A percentile compares a stretch with the other conserved stretches of the same genome.
Conservation (phyloP, 2,113 vertebrate genomes). For the Anguilla rostrata region DNA sequence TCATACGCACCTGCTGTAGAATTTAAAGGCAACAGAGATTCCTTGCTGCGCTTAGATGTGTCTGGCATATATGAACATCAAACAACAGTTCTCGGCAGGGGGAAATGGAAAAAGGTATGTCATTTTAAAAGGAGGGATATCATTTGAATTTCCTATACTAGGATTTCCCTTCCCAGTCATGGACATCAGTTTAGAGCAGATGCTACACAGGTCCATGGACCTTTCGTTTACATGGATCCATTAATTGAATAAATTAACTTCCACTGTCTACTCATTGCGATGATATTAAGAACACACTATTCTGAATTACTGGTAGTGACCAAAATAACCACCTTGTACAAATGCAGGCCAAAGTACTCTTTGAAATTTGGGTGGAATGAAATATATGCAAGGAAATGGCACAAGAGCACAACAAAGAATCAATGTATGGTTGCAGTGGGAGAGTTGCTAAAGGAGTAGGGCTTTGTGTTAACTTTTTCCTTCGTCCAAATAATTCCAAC, state of each 20-base stretch:
- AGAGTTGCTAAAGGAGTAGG: background rate
- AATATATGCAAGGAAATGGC: background rate
- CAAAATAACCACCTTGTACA: background rate
- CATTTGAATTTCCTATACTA: background rate
- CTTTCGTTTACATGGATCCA: background rate
- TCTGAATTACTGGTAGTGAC: background rate
- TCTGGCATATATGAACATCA: background rate
- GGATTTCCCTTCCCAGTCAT: background rate
- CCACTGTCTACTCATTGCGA: background rate
- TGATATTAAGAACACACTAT: background rate
- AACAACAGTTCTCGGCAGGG: background rate
- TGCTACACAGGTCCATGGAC: background rate
- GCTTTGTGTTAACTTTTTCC: background rate
- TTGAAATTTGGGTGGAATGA: background rate
- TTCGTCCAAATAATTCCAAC: too few relatives aligned
- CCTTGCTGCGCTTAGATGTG: background rate
- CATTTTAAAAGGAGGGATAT: background rate
- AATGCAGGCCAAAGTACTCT: background rate
- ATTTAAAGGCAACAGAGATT: background rate
- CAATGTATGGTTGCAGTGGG: background rate
- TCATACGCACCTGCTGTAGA: background rate
- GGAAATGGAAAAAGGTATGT: background rate
- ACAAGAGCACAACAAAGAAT: background rate
- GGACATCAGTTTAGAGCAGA: background rate
- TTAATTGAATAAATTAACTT: background rate